phyloP scores from a whole-genome alignment of 1,140 invertebrate species.

The Meloidogyne hapla region DNA sequence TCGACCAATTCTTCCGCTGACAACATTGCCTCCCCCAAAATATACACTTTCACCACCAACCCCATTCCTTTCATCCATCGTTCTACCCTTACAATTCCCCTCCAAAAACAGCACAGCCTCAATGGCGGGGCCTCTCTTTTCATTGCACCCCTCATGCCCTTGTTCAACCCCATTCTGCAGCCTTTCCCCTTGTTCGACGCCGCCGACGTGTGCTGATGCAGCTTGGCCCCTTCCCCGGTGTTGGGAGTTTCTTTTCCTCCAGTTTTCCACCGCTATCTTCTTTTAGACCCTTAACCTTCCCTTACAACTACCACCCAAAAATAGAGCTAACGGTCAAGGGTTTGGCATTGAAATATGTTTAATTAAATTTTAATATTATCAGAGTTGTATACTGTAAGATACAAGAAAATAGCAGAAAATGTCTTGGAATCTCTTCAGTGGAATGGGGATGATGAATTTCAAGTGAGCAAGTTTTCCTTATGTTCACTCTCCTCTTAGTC shows the following conservation, averaged over 20 bases:
- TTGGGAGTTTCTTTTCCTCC: background rate
- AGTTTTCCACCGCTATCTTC: background rate
- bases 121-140: background rate
- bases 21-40: background rate
- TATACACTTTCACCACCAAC: slow-evolving; percentile 12
- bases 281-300: background rate
- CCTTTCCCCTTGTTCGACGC: background rate
- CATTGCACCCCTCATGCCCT: background rate
- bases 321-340: background rate
- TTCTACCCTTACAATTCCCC: background rate
- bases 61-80: background rate
- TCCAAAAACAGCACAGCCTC: background rate
- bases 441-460: slow-evolving; percentile 2
- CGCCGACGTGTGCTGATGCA: background rate
- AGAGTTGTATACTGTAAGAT: background rate
- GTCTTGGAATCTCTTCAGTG: background rate
- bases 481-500: no score
- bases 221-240: background rate
- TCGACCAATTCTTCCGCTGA: background rate
- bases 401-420: background rate
- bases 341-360: no score
- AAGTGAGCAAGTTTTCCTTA: background rate
- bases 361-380: background rate
- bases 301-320: background rate
- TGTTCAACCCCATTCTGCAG: background rate